Evolutionary conservation across 2,797 vertebrate genomes (phyloP), one percentile per base, ranked within the genome.

Genomic region (Melanitta fusca): DNA sequence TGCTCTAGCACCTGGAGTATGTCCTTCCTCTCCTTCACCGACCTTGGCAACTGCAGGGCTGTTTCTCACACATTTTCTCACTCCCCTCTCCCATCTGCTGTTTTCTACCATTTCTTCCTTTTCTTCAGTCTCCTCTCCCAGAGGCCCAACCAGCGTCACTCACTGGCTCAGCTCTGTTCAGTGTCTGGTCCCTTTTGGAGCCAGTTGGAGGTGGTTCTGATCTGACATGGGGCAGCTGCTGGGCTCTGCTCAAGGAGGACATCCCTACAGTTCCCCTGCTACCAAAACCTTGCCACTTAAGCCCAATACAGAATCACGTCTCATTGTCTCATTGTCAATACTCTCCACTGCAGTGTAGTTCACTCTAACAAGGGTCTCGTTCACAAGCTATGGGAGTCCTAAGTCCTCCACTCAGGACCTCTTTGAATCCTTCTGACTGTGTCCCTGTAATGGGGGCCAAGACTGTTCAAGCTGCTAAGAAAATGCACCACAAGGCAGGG

Each of bases 401-500:
- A 30, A 2, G 19, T 70, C 80, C 15, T 41, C 19, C 39, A 11
- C 47, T 51, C 24, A 27, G 4, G 2, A 56, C 12, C 12, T 10
- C 60, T 72, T n/a, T 25, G 65, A 84, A 51, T 16, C 8, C 11
- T 16, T 45, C 49, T 74, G 68, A 32, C 2, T 7, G 22, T 34
- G 10, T 4, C 49, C 1, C 0, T 28, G 15, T 49, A 41, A 22
- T 1, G 20, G 12, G 15, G 34, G 18, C 54, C 34, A 32, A 24
- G 27, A 24, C 60, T 69, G 38, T 36, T 47, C 45, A 73, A 70
- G 47, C 41, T 3, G 2, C 38, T 75, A 57, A 80, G 34, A 80
- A 93, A 93, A 82, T 8, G 24, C 51, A 69, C 17, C 15, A 21
- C 34, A 53, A 84, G 28, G 45, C 1, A 1, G 8, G n/a, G 36